Base-by-base conservation (phyloP, 1,140 invertebrate species). In the Chlorops oryzae region DNA sequence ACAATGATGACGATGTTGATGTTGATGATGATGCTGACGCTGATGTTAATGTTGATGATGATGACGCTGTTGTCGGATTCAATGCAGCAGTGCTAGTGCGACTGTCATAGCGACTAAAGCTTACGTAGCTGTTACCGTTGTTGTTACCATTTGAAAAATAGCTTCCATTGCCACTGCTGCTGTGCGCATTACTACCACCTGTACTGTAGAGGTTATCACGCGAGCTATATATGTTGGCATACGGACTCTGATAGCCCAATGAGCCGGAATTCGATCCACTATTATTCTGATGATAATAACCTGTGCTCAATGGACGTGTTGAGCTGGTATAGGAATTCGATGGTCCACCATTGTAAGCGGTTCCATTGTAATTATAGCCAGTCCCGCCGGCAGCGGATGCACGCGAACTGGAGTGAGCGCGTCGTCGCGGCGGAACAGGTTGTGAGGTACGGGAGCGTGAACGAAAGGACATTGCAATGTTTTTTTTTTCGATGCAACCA, bases 401-500 rank as follows among this genome's bases (percentile, higher is more conserved):
- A 0, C 68, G 57, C 1, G 69, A 66, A 44, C 61, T 67, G 40
- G 69, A 72, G 4, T 67, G 45, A 3, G 70, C 72, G 17, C 70
- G 70, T 15, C 70, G 58, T 22, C 59, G 56, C 42, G 65, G 58
- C 13, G 60, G 3, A 6, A 64, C 41, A 5, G 65, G 63, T 48
- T 70, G 69, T 10, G 35, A 37, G 10, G 66, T 54, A 46, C 65
- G 63, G 41, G 70, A 50, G 57, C 70, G 62, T 50, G 70, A 70
- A 37, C 70, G 70, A 65, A 72, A 72, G 37, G 70, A 72, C 70
- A 72, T 72, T 40, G 38, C n/a, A n/a, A n/a, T n/a, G n/a, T n/a
- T n/a, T n/a, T n/a, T n/a, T n/a, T n/a, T n/a, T n/a, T n/a, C n/a
- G n/a, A n/a, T n/a, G n/a, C n/a, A n/a, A n/a, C n/a, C n/a, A n/a